phyloP scores from a whole-genome alignment of 1,140 invertebrate genomes.

The Xylocopa sonorina region DNA sequence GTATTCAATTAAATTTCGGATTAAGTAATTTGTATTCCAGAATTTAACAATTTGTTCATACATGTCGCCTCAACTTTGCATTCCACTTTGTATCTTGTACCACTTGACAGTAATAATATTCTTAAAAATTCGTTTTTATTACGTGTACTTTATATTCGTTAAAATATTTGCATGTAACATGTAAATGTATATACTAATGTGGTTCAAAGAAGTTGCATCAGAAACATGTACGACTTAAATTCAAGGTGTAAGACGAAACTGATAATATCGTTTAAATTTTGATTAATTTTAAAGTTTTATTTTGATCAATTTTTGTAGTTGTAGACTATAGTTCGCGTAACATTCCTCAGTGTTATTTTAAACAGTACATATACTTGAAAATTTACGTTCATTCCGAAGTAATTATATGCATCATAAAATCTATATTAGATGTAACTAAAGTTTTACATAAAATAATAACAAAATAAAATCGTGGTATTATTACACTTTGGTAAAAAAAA shows the following conservation, averaged over 20 bases:
- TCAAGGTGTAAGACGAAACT: constrained; percentile 17
- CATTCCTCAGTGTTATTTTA: neutral
- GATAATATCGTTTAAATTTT: constrained; percentile 9
- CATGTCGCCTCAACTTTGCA: constrained; percentile 48
- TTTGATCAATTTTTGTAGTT: constrained; percentile 17
- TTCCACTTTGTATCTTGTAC: constrained; percentile 50
- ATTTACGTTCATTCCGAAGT: neutral
- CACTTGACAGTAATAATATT: constrained; percentile 45
- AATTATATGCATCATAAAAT: neutral
- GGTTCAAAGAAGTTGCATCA: constrained; percentile 33
- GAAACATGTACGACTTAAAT: constrained; percentile 20
- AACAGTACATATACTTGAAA: neutral
- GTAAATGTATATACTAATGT: constrained; percentile 50
- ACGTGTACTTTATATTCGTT: constrained; percentile 28
- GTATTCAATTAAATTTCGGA: constrained; percentile 22
- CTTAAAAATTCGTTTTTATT: constrained; percentile 41
- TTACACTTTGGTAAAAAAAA: neutral
- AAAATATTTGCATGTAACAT: constrained; percentile 63
- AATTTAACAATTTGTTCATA: constrained; percentile 36
- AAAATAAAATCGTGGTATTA: constrained; percentile 9
- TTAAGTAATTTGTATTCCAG: constrained; percentile 29
- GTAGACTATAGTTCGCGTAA: constrained; percentile 1
- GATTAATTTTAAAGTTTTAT: neutral
- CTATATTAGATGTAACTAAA: neutral
- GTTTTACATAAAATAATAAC: constrained; percentile 13